Percentiles rank a stretch among this genome's conserved stretches.
Evolutionary conservation across 2,113 vertebrate species (phyloP).

Genomic region (Elachura formosa): DNA sequence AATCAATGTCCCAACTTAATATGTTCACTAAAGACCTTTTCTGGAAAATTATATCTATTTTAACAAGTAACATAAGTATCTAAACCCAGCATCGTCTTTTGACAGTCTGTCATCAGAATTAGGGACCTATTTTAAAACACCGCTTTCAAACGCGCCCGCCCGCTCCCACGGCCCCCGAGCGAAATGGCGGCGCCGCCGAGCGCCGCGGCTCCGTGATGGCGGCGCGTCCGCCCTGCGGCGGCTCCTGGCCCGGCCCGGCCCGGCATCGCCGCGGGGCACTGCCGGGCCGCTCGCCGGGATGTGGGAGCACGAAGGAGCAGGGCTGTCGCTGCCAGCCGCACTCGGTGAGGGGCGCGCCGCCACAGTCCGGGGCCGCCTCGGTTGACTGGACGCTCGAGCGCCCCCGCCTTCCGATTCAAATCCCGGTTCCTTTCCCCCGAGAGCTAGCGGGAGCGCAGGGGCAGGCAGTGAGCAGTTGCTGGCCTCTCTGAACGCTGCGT

Average conservation of each 20-base stretch:
- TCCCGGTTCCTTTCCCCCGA: not conserved
- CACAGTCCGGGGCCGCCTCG: not conserved
- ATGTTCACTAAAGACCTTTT: not conserved
- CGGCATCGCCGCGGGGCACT: not conserved
- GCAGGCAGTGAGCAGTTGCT: accelerated
- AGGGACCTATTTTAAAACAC: too few relatives aligned
- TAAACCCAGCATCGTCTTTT: accelerated
- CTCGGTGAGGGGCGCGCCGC: not conserved
- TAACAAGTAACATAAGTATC: accelerated
- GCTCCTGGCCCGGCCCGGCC: not conserved
- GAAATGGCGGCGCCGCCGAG: not conserved
- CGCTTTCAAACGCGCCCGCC: accelerated
- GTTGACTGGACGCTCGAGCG: not conserved
- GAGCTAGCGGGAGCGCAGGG: not conserved
- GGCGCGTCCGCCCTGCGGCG: not conserved
- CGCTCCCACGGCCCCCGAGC: not conserved
- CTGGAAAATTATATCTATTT: not conserved
- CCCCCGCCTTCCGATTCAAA: not conserved
- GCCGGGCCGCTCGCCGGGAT: not conserved
- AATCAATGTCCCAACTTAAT: not conserved
- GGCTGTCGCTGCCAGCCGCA: not conserved
- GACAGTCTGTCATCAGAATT: not conserved
- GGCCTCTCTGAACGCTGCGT: not conserved
- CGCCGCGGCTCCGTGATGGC: not conserved
- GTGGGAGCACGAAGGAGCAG: not conserved